Evolutionary conservation across 23 tunicate genomes (phyloP).

Genomic region (Halocynthia roretzi): DNA sequence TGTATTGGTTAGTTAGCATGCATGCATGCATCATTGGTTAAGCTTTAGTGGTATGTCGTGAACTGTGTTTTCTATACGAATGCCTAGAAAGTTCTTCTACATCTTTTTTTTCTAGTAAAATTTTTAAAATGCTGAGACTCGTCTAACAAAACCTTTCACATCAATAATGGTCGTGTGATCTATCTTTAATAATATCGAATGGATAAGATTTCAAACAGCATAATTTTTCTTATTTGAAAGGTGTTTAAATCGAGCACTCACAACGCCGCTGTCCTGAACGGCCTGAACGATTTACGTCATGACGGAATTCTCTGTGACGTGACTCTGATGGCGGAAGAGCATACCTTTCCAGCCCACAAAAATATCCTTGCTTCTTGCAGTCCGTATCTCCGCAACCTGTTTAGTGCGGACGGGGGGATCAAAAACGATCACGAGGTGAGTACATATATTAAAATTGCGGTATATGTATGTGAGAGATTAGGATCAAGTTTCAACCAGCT

Average conservation of each 20-base stretch:
- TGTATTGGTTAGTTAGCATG: too few species aligned
- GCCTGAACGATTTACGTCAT: conserved; percentile 81
- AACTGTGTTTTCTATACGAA: background rate
- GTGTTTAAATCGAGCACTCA: conserved; percentile 87
- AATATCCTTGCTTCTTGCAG: conserved; percentile 89
- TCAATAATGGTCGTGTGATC: too few species aligned
- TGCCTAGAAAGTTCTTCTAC: background rate
- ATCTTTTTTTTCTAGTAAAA: background rate
- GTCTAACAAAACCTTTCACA: background rate
- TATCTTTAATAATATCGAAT: too few species aligned
- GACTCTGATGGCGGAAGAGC: conserved; percentile 93
- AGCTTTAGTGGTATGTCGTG: background rate
- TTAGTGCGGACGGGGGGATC: conserved; percentile 71
- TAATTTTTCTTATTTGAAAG: conserved; percentile 15
- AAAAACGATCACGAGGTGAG: conserved; percentile 90
- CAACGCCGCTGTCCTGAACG: conserved; percentile 64
- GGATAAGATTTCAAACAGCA: background rate
- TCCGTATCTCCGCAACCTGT: conserved; percentile 83
- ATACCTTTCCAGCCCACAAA: conserved; percentile 83
- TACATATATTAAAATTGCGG: background rate
- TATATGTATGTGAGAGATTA: background rate
- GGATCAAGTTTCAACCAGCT: too few species aligned
- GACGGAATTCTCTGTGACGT: conserved; percentile 98
- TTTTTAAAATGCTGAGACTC: background rate
- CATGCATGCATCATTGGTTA: too few species aligned